phyloP scores from a whole-genome alignment of 1,140 invertebrate species.

The Campoletis sonorensis region DNA sequence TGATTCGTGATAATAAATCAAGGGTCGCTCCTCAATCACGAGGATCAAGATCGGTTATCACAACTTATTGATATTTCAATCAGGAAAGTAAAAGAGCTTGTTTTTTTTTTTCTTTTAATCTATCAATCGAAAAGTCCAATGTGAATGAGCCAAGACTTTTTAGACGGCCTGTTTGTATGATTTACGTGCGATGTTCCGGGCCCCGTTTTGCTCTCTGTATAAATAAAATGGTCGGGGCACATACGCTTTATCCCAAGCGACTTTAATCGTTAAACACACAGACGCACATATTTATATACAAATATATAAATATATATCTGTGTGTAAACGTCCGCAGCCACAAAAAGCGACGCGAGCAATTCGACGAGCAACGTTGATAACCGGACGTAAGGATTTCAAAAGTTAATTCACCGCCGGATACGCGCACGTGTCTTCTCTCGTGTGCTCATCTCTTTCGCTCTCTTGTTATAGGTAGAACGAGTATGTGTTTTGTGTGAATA shows the following conservation, averaged over 20 bases:
- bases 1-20: no score
- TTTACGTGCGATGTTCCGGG: neutral
- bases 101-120: no score
- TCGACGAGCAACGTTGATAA: conserved; percentile 49
- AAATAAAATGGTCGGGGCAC: neutral
- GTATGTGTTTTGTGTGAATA: neutral
- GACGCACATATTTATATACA: neutral
- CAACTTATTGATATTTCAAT: no score
- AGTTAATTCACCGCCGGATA: conserved; percentile 50
- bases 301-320: neutral
- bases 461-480: neutral
- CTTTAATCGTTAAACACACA: conserved; percentile 2
- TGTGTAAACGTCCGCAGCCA: neutral
- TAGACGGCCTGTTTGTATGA: neutral
- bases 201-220: neutral
- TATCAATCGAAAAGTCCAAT: no score
- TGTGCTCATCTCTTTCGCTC: conserved; percentile 11
- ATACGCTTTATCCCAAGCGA: conserved; percentile 7
- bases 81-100: no score
- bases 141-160: no score
- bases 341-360: conserved; percentile 46
- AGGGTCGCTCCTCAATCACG: no score
- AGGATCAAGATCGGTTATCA: no score
- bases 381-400: conserved; percentile 53
- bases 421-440: conserved; percentile 47